Base-by-base conservation (phyloP, 64 coral and sea anemone genomes). In the Stichodactyla helianthus region DNA sequence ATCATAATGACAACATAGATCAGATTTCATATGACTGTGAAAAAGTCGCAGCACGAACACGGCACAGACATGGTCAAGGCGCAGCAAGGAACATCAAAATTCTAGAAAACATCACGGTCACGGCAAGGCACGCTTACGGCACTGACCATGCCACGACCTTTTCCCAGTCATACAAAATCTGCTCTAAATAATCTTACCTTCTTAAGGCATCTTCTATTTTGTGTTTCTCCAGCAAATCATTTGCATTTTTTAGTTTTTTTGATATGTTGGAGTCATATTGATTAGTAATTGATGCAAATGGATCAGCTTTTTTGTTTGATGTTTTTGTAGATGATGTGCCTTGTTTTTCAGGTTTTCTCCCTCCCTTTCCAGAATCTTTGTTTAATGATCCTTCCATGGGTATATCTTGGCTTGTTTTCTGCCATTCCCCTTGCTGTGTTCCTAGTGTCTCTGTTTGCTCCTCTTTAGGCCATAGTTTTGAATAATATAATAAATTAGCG, bases 171-270 rank as follows among this genome's bases (percentile, higher is more conserved):
- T n/a, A n/a, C n/a, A n/a, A n/a, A n/a, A n/a, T n/a, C n/a, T n/a
- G n/a, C n/a, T n/a, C n/a, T n/a, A n/a, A 44, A 44, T 68, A 5
- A 11, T 52, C 83, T 86, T 88, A 95, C 70, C 81, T 95, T n/a
- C 26, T 28, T 22, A 90, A 54, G 27, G 91, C 91, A 54, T 88
- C 94, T 61, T 77, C 94, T 23, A 90, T 61, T 52, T 97, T 82
- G 17, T 82, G 84, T 68, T 93, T 93, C 17, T 88, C 88, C 50
- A 97, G 55, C 25, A 85, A 7, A 12, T 83, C 88, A 18, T 93
- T 88, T 44, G 58, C 91, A 88, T 93, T 93, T 8, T 79, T 65
- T 5, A 97, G 88, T 82, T 97, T 91, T 28, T 93, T 97, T 50
- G 65, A 17, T 55, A 97, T 97, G n/a, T 77, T 53, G 85, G 87